Base-by-base conservation (phyloP, 2,888 invertebrate species). In the Nymphalis c-album region DNA sequence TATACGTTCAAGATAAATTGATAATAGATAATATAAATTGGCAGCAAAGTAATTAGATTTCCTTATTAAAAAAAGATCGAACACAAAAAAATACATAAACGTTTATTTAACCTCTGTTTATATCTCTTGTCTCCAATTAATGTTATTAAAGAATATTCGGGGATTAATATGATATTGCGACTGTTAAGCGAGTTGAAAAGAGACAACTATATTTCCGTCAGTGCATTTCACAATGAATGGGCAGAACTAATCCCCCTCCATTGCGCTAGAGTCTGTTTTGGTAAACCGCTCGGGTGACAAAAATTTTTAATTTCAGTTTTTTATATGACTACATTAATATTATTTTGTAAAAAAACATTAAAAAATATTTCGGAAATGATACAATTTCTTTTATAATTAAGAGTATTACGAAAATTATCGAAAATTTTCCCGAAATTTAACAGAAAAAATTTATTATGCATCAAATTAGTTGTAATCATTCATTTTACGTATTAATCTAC, bases 171-270 rank as follows among this genome's bases (percentile, higher is more conserved):
- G 59, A 70, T 69, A 63, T 61, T 60, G 40, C 63, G 55, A 48
- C 67, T 70, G 31, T 69, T 71, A 63, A 68, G 45, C 67, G 58
- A 40, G 84, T 75, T 73, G 82, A 86, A 92, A 73, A 76, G 85
- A 85, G 91, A 91, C 80, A 76, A 64, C 58, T 78, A 82, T 87
- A 87, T 79, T 82, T 90, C 80, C 82, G 80, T 81, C 75, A 74
- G 72, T 79, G 60, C 78, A 69, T 71, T 71, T 73, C 70, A 55
- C 74, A 79, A 75, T 77, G 77, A 84, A 85, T 88, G 91, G 91
- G 91, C 88, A 77, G 91, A 88, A 77, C 90, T 81, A 80, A 76
- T 76, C 80, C 87, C 84, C 88, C 87, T 80, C 88, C 85, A 85
- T 75, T 80, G 84, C 90, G 88, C 85, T 73, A 75, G 87, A 88